Evolutionary conservation across 2,113 vertebrate species (phyloP), one percentile per base, ranked within the genome.

Genomic region (Cygnus atratus): DNA sequence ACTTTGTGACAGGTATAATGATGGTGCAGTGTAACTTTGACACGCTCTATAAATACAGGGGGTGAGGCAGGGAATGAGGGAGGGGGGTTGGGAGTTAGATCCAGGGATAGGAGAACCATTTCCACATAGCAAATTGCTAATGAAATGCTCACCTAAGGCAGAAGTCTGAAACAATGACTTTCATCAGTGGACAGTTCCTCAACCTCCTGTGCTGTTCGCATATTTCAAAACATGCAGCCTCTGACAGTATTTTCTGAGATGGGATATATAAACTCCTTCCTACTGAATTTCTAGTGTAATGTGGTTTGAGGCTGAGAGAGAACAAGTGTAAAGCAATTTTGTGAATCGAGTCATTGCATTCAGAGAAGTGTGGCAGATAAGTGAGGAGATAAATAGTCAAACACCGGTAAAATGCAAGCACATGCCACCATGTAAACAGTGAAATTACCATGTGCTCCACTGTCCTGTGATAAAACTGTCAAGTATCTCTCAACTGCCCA

Each of bases 391-490:
- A 9, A 57, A 39, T 19, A 9, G 57, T 59, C 43, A 71, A 86
- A 81, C 50, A 84, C 9, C 80, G 67, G 57, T 78, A 61, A 92
- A 96, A 70, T 5, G 10, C 48, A 90, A 92, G 70, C 39, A 92
- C n/a, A 11, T 29, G 50, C 31, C 48, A 78, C 28, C 57, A 59
- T 2, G 4, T n/a, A 92, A 94, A 62, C 68, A 84, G 39, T 61
- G 43, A 77, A 55, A 80, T 91, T 24, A 75, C 63, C 76, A 33
- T 13, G 61, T 59, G 73, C 59, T 65, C 43, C 8, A 2, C 66
- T 67, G 16, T 59, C 82, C 77, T 80, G 57, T 59, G 84, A 63
- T 92, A 75, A 82, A 93, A 78, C 80, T 92, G 75, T 73, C 88
- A 90, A 54, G 61, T 78, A 31, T 75, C 28, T 92, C 83, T 87